Percentiles rank a stretch among this genome's conserved stretches.
Evolutionary conservation across 2,797 vertebrate genomes (phyloP).

Genomic region (Todus mexicanus): DNA sequence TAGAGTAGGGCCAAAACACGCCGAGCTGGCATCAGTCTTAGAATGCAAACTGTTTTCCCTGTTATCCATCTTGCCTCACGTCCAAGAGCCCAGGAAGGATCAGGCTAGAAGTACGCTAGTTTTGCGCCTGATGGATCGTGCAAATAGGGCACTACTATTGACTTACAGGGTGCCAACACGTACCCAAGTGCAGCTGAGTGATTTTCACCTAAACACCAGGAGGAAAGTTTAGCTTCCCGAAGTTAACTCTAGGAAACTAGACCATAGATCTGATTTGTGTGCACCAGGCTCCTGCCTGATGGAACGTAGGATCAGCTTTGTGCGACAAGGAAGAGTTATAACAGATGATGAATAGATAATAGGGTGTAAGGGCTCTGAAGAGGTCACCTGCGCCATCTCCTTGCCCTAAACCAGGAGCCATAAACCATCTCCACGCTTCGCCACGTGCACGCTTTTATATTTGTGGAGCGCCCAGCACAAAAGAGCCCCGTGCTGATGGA

Average conservation of each 20-base stretch:
- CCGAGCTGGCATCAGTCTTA: not conserved
- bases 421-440: conserved; percentile 2
- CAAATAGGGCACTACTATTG: not conserved
- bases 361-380: not conserved
- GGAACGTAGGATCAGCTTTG: not conserved
- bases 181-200: not conserved
- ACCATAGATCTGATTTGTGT: not conserved
- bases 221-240: not conserved
- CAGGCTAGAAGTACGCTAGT: not conserved
- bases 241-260: not conserved
- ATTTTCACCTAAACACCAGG: not conserved
- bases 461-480: not conserved
- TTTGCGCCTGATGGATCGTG: not conserved
- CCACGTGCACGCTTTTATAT: not conserved
- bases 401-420: not conserved
- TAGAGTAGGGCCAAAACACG: not conserved
- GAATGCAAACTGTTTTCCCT: not conserved
- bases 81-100: not conserved
- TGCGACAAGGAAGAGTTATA: not conserved
- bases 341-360: conserved; percentile 23
- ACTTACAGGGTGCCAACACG: accelerated
- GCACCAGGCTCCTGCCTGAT: not conserved
- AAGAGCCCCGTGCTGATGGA: conserved; percentile 11
- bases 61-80: not conserved
- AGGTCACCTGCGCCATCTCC: conserved; percentile 18